Base-by-base conservation (phyloP, 2,113 vertebrate genomes). In the Struthidea cinerea region DNA sequence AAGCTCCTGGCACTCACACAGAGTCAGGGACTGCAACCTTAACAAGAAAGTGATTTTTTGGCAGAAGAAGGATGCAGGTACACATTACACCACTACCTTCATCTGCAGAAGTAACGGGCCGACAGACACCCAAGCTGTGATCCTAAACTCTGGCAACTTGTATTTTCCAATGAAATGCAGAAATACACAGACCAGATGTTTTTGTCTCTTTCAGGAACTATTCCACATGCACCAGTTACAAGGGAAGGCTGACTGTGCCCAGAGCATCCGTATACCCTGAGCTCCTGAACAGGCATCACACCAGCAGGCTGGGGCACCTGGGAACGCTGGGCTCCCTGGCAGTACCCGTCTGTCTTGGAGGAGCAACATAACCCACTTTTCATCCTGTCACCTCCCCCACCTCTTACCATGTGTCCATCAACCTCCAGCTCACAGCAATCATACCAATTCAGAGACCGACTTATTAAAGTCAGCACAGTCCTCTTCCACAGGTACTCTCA, bases 321-420 rank as follows among this genome's bases (percentile, higher is more conserved):
- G 13, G 39, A 60, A 44, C 2, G 0, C 52, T 0, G 1, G 74
- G 56, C 24, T 80, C 26, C 35, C 44, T 5, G 37, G 35, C 37
- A 67, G 35, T 0, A 1, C 18, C 37, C 3, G 0, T 10, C 56
- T 35, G 17, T 11, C 60, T 41, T 0, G 1, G 26, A 92, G 80
- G 16, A 81, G 50, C 76, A 65, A 49, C 1, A 12, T n/a, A 52
- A 61, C 18, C 18, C 24, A 20, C 42, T 32, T 75, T 11, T 44
- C 50, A 47, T 61, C 30, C 57, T 63, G 35, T 20, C 63, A 42
- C 14, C 16, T 9, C 22, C 10, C 26, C 7, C 24, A 37, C 39
- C 55, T 27, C 69, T 65, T 16, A 27, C 33, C 39, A 47, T 33
- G 32, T 4, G 15, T 35, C 70, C 80, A 86, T n/a, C 61, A 82